phyloP scores from a whole-genome alignment of 2,888 invertebrate species.

The Ormyrus thymus region DNA sequence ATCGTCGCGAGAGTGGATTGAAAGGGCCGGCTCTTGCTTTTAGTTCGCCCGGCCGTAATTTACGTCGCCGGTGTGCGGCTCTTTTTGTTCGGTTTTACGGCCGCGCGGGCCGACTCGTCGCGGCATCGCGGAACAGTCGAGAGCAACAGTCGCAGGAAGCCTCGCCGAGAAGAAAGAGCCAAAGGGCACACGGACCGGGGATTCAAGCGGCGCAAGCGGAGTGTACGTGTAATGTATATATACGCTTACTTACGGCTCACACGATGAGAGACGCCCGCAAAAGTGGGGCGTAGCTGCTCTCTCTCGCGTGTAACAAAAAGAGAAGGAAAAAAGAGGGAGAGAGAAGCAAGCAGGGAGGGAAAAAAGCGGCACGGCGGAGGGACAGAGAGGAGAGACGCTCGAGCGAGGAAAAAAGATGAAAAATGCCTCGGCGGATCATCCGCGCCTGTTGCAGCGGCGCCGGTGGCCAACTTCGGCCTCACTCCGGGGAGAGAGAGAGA shows the following conservation, averaged over 20 bases:
- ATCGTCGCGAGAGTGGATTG: neutral
- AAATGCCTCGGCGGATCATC: constrained; percentile 14
- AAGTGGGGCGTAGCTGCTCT: neutral
- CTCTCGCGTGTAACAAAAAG: neutral
- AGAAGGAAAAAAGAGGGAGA: neutral
- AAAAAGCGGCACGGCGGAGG: neutral
- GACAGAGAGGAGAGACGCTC: neutral
- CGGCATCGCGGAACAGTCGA: no score
- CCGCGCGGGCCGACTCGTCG: no score
- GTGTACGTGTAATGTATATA: no score
- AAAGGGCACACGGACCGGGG: no score
- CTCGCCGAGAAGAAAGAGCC: no score
- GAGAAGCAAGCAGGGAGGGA: neutral
- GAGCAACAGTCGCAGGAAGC: no score
- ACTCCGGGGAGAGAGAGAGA: neutral
- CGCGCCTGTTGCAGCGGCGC: neutral
- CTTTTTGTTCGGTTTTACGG: no score
- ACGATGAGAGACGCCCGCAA: no score
- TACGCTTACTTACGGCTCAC: no score
- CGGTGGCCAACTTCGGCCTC: neutral
- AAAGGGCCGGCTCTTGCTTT: neutral
- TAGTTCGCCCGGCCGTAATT: neutral
- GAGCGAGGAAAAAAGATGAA: neutral
- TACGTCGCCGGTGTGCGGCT: no score
- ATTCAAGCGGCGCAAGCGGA: no score